A percentile compares a stretch with the other conserved stretches of the same genome.
These are phyloP conservation scores for Colletes latitarsis DNA, from an alignment of 1,140 invertebrate species.

Conservation along the genomic window DNA sequence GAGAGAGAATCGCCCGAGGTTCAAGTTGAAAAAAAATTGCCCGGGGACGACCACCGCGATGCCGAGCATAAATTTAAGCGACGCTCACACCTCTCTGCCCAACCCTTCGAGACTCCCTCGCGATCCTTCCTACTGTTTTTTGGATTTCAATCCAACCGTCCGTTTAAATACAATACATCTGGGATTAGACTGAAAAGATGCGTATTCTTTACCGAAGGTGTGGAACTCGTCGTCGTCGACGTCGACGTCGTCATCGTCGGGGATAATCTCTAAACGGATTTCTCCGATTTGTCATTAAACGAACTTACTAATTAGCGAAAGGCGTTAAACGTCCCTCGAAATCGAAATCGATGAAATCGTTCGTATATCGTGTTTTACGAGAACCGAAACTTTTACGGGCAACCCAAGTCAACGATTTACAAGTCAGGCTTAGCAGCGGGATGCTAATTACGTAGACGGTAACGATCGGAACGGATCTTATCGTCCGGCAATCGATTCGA, in stretches of 20 bases:
- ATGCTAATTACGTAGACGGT: slow-evolving; percentile 42
- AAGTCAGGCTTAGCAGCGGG: background rate
- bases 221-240: too few species aligned
- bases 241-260: too few species aligned
- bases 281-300: too few species aligned
- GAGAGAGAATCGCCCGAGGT: slow-evolving; percentile 57
- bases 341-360: too few species aligned
- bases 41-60: slow-evolving; percentile 67
- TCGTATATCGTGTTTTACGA: too few species aligned
- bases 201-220: background rate
- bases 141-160: slow-evolving; percentile 57
- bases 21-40: slow-evolving; percentile 72
- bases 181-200: slow-evolving; percentile 19
- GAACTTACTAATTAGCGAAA: too few species aligned
- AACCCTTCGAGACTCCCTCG: slow-evolving; percentile 33
- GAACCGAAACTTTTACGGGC: background rate
- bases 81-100: slow-evolving; percentile 51
- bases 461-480: slow-evolving; percentile 38
- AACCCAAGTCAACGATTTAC: slow-evolving; percentile 4
- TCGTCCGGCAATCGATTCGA: slow-evolving; percentile 35
- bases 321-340: too few species aligned
- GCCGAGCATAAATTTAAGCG: slow-evolving; percentile 75
- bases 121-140: slow-evolving; percentile 44
- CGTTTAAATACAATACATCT: slow-evolving; percentile 61
- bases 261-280: too few species aligned